These are phyloP conservation scores for Drosophila parvula DNA, from an alignment of 1,140 invertebrate species.

Conservation along the genomic window DNA sequence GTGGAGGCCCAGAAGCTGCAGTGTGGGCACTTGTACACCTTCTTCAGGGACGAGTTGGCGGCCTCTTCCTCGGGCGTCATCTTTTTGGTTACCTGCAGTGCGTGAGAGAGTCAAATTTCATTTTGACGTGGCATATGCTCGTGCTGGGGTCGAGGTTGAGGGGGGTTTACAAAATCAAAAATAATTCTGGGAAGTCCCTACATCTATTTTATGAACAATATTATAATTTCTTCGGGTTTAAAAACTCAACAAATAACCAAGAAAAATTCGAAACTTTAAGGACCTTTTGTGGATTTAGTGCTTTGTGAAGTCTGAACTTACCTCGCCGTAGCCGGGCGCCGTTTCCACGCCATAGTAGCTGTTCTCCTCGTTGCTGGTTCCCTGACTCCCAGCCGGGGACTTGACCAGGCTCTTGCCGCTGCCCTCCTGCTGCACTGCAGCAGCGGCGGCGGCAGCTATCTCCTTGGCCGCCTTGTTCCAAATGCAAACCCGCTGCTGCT, in stretches of 20 bases:
- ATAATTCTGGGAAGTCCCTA: background rate
- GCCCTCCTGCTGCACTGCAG: slow-evolving; percentile 58
- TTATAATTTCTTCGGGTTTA: background rate
- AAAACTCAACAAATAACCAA: background rate
- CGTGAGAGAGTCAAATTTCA: slow-evolving; percentile 84
- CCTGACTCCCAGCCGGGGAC: slow-evolving; percentile 41
- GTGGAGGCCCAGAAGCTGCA: slow-evolving; percentile 95
- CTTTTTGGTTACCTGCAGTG: slow-evolving; percentile 84
- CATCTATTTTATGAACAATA: too few relatives aligned
- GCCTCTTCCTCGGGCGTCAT: slow-evolving; percentile 83
- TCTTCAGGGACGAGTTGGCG: slow-evolving; percentile 85
- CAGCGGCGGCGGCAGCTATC: slow-evolving; percentile 80
- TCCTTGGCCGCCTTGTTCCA: slow-evolving; percentile 85
- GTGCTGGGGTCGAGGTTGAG: slow-evolving; percentile 46
- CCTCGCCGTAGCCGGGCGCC: slow-evolving; percentile 85
- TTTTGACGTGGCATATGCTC: slow-evolving; percentile 77
- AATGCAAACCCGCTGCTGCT: slow-evolving; percentile 87
- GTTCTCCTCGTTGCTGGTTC: slow-evolving; percentile 75
- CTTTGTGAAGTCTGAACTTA: slow-evolving; percentile 70
- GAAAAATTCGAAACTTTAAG: background rate
- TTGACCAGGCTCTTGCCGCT: slow-evolving; percentile 37
- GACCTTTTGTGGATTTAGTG: slow-evolving; percentile 4
- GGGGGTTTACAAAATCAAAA: background rate
- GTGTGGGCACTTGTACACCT: slow-evolving; percentile 95
- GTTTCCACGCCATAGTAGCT: slow-evolving; percentile 85